Evolutionary conservation across 2,888 invertebrate species (phyloP).

Genomic region (Fabriciana adippe): DNA sequence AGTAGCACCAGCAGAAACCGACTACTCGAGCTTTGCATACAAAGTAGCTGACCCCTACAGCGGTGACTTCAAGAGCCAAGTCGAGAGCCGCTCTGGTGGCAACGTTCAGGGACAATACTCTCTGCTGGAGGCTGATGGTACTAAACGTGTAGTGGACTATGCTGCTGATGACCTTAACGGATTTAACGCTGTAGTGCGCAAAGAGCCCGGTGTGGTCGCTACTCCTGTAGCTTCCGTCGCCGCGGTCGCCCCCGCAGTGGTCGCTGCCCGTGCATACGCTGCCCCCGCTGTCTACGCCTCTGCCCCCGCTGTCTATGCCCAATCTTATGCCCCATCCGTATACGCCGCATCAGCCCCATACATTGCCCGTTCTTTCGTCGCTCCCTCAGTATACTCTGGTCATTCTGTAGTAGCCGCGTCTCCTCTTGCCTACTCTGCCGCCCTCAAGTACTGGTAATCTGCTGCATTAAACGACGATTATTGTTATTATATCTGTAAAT

Average conservation of each 20-base stretch:
- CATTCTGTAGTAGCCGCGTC: conserved; percentile 43
- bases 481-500: conserved; percentile 16
- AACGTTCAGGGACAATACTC: conserved; percentile 82
- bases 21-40: conserved; percentile 75
- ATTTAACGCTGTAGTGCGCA: conserved; percentile 81
- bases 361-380: conserved; percentile 43
- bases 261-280: conserved; percentile 44
- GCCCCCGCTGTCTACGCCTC: conserved; percentile 44
- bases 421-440: conserved; percentile 41
- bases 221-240: conserved; percentile 49
- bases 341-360: conserved; percentile 34
- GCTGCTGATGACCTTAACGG: conserved; percentile 71
- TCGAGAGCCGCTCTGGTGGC: conserved; percentile 85
- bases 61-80: conserved; percentile 81
- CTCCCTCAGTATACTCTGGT: conserved; percentile 41
- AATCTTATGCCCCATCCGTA: conserved; percentile 44
- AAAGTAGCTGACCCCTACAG: conserved; percentile 76
- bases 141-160: conserved; percentile 84
- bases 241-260: conserved; percentile 42
- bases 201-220: conserved; percentile 65
- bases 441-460: conserved; percentile 21
- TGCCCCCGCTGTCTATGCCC: conserved; percentile 44
- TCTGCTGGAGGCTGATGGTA: conserved; percentile 83
- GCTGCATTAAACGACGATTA: not conserved
- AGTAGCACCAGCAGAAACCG: conserved; percentile 60